Percentiles rank a stretch among this genome's conserved stretches.
Conservation (phyloP, 2,113 vertebrate genomes). For the Oxygymnocypris stewartii region DNA sequence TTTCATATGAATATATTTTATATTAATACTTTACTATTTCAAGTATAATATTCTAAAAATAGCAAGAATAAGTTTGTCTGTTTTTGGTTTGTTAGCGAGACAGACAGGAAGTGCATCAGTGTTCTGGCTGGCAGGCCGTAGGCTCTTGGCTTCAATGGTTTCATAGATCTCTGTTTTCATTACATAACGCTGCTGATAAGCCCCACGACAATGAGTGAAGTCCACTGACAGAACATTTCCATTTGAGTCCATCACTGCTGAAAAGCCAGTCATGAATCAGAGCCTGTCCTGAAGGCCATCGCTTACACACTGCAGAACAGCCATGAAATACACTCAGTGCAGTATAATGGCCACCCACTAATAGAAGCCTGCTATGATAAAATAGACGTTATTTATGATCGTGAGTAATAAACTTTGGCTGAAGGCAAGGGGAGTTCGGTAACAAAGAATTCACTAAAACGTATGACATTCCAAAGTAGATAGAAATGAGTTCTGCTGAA, state of each 20-base stretch:
- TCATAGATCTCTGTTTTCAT: constrained; percentile 37
- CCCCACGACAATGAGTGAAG: constrained; percentile 24
- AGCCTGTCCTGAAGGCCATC: constrained; percentile 15
- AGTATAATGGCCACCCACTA: neutral
- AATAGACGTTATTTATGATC: constrained; percentile 4
- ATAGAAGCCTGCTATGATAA: constrained; percentile 29
- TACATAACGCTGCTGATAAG: constrained; percentile 41
- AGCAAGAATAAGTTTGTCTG: neutral
- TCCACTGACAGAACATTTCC: constrained; percentile 22
- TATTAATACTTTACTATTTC: neutral
- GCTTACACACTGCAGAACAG: neutral
- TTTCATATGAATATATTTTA: neutral
- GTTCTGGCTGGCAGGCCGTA: constrained; percentile 7
- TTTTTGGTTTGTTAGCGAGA: neutral
- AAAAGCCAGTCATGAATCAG: constrained; percentile 23
- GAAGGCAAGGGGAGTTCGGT: neutral
- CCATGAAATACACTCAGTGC: neutral
- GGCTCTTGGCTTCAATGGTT: constrained; percentile 25
- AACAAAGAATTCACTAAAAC: neutral
- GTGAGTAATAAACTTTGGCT: neutral
- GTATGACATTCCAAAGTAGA: neutral
- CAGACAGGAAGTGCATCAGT: constrained; percentile 15
- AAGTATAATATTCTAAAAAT: neutral
- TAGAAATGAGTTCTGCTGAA: too few relatives aligned
- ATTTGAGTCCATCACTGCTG: constrained; percentile 30